phyloP scores from a whole-genome alignment of 1,140 invertebrate species.

The Drosophila repletoides region DNA sequence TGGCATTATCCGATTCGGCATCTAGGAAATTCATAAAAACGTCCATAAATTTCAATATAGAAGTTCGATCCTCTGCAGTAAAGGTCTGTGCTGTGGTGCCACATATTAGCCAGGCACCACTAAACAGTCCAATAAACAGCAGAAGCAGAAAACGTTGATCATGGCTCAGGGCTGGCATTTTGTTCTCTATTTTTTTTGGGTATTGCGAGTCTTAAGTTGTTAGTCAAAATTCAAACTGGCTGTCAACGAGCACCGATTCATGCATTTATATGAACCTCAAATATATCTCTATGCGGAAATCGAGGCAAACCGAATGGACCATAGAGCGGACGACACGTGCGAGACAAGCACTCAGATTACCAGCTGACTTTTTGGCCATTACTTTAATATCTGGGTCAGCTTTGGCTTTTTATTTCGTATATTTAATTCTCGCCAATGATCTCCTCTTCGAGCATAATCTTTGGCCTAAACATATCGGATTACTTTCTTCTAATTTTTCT shows the following conservation, averaged over 20 bases:
- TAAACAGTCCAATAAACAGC: conserved; percentile 17
- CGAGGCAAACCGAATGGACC: conserved; percentile 1
- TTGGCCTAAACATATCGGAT: neutral
- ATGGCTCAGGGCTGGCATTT: conserved; percentile 22
- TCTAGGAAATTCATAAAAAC: conserved; percentile 57
- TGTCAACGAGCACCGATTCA: neutral
- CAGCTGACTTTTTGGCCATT: neutral
- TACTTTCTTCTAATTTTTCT: no score
- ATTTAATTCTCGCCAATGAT: neutral
- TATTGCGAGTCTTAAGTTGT: neutral
- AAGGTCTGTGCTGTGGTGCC: conserved; percentile 39
- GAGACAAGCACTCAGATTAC: conserved; percentile 5
- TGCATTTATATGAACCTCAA: conserved; percentile 29
- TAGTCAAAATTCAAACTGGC: conserved; percentile 34
- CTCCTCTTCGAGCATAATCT: neutral
- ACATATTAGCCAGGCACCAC: neutral
- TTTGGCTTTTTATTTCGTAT: conserved; percentile 1
- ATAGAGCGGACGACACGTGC: conserved; percentile 6
- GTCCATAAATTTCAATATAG: conserved; percentile 59
- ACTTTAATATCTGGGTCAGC: conserved; percentile 18
- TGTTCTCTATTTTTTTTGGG: neutral
- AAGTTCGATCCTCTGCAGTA: conserved; percentile 47
- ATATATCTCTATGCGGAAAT: conserved; percentile 42
- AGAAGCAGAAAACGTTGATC: conserved; percentile 38
- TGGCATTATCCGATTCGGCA: conserved; percentile 35